Base-by-base conservation (phyloP, 2,113 vertebrate genomes). In the Coptodon bakossiorum region DNA sequence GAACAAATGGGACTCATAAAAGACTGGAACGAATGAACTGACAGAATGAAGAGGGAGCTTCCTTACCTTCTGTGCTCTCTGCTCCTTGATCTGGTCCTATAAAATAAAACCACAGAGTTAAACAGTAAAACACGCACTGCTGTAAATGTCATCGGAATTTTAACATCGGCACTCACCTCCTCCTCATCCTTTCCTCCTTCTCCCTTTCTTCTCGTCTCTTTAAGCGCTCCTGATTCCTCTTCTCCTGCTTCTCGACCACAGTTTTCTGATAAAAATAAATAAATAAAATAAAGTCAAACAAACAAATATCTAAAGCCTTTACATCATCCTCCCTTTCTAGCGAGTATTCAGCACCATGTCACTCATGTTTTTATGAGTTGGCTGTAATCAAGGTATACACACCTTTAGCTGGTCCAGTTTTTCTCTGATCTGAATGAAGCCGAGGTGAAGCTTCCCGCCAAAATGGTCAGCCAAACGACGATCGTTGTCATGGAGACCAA, bases 381-480 rank as follows among this genome's bases (percentile, higher is more conserved):
- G 10, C 7, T 9, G 9, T 40, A n/a, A 13, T 40, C 50, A 48
- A 38, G 54, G 2, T 14, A 13, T 3, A 3, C 48, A 4, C 96
- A 99, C 99, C 97, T 98, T 98, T 86, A 99, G 95, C 83, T 98
- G 97, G 87, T 99, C 98, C 94, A 99, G 95, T 92, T 99, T 99
- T 95, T 99, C 98, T 90, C 99, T 96, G 91, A 99, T 99, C 95
- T 99, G 98, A 93, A 99, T 99, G 96, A 99, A 99, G 54, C 99
- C 99, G 95, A 99, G 96, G 92, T 99, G 99, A 90, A 99, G 97
- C 94, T 99, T 99, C 83, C 99, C 99, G 6, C 99, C 99, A 16
- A 99, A 99, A 93, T 99, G 99, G 94, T 99, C 99, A 81, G 99
- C 99, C n/a, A 99, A 96, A 17, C 99, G 98, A 5, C 98, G 98